A percentile compares a stretch with the other conserved stretches of the same genome.
Conservation (phyloP, 64 coral and sea anemone species). For the Stylophora pistillata region DNA sequence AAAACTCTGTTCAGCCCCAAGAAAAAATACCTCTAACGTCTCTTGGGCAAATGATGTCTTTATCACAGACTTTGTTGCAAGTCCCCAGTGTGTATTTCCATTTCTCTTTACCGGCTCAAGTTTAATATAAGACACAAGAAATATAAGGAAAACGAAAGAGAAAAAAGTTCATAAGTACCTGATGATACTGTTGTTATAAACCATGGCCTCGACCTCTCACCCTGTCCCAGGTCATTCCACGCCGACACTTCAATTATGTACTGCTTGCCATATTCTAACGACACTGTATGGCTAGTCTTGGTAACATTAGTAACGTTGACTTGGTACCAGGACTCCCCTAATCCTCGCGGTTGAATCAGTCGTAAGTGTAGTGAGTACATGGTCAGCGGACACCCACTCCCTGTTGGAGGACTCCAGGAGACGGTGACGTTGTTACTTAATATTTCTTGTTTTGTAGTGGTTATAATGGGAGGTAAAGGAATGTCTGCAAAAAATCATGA, state of each 20-base stretch:
- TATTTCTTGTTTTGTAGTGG: background rate
- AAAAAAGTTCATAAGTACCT: background rate
- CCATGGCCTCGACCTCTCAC: background rate
- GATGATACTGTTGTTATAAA: background rate
- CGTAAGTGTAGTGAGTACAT: background rate
- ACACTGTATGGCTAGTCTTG: background rate
- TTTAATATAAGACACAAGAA: background rate
- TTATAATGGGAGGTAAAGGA: conserved; percentile 2
- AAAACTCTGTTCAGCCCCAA: background rate
- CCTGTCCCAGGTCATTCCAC: conserved; percentile 17
- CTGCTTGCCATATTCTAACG: background rate
- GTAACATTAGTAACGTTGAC: background rate
- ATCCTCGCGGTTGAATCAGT: background rate
- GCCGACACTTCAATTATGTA: conserved; percentile 12
- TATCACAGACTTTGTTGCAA: no score
- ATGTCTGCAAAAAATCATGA: background rate
- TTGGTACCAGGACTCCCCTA: background rate
- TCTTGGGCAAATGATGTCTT: no score
- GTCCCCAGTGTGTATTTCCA: no score
- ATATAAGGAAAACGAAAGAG: background rate
- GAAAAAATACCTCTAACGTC: background rate
- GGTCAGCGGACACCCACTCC: background rate
- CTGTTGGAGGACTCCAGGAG: background rate
- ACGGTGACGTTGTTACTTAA: background rate
- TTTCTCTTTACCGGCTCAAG: no score